A percentile compares a stretch with the other conserved stretches of the same genome.
These are phyloP conservation scores for Tetramorium bicarinatum DNA, from an alignment of 2,888 invertebrate genomes.

Conservation along the genomic window DNA sequence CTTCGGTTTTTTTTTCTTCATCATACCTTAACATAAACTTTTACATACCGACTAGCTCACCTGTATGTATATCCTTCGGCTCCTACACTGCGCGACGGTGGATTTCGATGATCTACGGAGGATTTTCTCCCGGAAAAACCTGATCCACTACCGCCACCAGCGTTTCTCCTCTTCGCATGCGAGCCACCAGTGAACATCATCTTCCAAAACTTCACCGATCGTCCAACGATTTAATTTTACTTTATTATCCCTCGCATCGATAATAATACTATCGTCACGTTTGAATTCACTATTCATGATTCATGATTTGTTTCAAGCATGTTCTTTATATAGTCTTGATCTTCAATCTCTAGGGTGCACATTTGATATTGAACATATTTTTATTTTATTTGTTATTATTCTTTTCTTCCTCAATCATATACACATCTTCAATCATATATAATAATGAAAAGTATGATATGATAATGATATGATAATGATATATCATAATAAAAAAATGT, in stretches of 20 bases:
- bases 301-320: neutral
- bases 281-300: conserved; percentile 16
- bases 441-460: neutral
- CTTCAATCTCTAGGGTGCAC: neutral
- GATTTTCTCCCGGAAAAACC: conserved; percentile 76
- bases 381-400: neutral
- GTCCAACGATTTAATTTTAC: neutral
- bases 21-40: conserved; percentile 1
- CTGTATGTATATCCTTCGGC: conserved; percentile 84
- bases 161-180: conserved; percentile 88
- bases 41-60: conserved; percentile 73
- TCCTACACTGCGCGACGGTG: conserved; percentile 72
- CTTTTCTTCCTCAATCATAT: neutral
- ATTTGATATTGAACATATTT: neutral
- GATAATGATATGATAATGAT: neutral
- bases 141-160: conserved; percentile 81
- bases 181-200: conserved; percentile 92
- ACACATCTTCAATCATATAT: neutral
- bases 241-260: conserved; percentile 16
- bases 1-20: neutral
- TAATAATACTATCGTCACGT: neutral
- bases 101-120: conserved; percentile 77
- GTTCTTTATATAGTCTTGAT: neutral
- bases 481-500: neutral
- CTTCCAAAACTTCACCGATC: conserved; percentile 77